A percentile compares a stretch with the other conserved stretches of the same genome.
These are phyloP conservation scores for Bimastos eiseni DNA, from an alignment of 2,888 invertebrate genomes.

Conservation along the genomic window DNA sequence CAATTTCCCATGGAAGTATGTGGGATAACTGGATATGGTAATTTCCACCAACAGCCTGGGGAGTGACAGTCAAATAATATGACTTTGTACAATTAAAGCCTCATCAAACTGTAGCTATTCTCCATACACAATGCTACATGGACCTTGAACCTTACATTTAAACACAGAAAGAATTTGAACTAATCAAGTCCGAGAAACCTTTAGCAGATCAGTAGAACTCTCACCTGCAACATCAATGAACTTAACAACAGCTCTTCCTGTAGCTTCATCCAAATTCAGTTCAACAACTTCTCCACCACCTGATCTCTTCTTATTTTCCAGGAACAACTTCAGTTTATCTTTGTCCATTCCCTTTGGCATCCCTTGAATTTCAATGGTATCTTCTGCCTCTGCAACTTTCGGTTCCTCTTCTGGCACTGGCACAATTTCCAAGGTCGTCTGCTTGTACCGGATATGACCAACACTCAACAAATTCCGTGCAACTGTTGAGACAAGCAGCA, in stretches of 20 bases:
- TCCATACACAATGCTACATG: no score
- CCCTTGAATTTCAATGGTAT: neutral
- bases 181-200: neutral
- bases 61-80: no score
- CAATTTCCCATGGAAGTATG: no score
- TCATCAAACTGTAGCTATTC: no score
- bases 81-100: no score
- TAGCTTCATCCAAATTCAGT: conserved; percentile 15
- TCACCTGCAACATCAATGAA: neutral
- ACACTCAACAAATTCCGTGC: neutral
- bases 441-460: neutral
- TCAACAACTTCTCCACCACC: conserved; percentile 27
- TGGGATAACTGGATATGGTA: no score
- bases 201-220: neutral
- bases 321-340: conserved; percentile 16
- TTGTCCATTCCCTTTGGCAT: conserved; percentile 22
- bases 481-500: conserved; percentile 8
- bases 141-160: neutral
- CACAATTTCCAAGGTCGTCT: neutral
- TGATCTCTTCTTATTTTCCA: conserved; percentile 28
- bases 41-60: no score
- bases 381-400: neutral
- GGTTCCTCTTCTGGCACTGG: neutral
- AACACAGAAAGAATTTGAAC: neutral
- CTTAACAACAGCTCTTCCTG: conserved; percentile 8